Evolutionary conservation across 2,888 invertebrate genomes (phyloP).

Genomic region (Hirtodrosophila trivittata): DNA sequence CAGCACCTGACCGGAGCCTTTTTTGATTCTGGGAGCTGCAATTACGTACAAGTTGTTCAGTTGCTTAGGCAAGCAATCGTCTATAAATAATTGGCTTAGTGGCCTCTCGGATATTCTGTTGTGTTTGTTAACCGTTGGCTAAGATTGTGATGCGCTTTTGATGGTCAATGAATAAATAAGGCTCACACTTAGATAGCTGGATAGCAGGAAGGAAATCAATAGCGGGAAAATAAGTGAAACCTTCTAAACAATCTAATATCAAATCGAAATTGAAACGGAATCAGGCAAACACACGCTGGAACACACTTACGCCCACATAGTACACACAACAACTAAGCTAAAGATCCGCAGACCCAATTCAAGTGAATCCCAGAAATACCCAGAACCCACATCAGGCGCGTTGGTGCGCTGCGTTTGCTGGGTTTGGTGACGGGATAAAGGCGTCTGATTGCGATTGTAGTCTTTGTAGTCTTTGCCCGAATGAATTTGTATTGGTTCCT

Average conservation of each 20-base stretch:
- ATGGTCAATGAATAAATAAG: conserved; percentile 48
- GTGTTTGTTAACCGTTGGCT: conserved; percentile 26
- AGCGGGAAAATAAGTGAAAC: conserved; percentile 31
- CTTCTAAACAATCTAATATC: conserved; percentile 54
- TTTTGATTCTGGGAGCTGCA: not conserved
- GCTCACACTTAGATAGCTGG: conserved; percentile 27
- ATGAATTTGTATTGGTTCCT: conserved; percentile 54
- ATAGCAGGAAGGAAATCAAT: conserved; percentile 37
- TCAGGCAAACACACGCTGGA: conserved; percentile 13
- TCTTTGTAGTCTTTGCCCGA: conserved; percentile 49
- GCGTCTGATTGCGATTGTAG: conserved; percentile 60
- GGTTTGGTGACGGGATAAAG: conserved; percentile 35
- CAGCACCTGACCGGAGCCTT: conserved; percentile 32
- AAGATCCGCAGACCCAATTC: conserved; percentile 4
- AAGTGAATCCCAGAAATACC: conserved; percentile 14
- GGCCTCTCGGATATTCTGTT: conserved; percentile 6
- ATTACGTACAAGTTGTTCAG: conserved; percentile 24
- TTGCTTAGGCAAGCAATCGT: conserved; percentile 6
- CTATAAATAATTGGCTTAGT: conserved; percentile 27
- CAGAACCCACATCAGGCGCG: conserved; percentile 20
- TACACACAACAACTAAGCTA: not conserved
- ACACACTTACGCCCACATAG: not conserved
- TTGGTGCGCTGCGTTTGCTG: conserved; percentile 8
- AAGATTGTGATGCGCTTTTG: conserved; percentile 4
- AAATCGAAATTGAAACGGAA: conserved; percentile 63